Conservation (phyloP, 2,888 invertebrate species). For the Unio pictorum region DNA sequence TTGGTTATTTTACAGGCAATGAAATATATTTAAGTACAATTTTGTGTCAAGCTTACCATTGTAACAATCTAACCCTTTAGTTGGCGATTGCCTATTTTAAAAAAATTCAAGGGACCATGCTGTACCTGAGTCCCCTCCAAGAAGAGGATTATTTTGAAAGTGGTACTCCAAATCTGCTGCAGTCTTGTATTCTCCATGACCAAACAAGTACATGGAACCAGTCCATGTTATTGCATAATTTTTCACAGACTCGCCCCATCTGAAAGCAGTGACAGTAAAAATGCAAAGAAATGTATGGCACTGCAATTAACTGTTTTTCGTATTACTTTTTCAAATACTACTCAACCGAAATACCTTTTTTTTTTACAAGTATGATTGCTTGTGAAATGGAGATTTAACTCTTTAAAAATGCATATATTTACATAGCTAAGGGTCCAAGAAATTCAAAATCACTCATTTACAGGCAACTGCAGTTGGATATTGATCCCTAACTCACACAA, state of each 20-base stretch:
- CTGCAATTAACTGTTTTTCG: not conserved
- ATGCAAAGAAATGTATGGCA: not conserved
- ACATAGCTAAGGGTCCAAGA: too few species aligned
- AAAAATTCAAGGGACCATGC: not conserved
- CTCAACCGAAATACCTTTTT: too few species aligned
- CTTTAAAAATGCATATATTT: too few species aligned
- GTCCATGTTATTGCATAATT: conserved; percentile 61
- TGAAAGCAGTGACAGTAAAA: conserved; percentile 17
- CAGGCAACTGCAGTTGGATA: too few species aligned
- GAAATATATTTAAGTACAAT: too few species aligned
- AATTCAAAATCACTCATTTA: too few species aligned
- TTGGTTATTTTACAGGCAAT: too few species aligned
- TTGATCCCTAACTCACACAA: too few species aligned
- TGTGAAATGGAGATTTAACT: too few species aligned
- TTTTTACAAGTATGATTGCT: too few species aligned
- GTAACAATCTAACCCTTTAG: not conserved
- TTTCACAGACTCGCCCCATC: conserved; percentile 66
- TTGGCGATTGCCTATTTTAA: not conserved
- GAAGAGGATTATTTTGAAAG: conserved; percentile 64
- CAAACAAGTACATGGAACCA: conserved; percentile 58
- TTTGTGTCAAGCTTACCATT: not conserved
- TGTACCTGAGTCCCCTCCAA: conserved; percentile 66
- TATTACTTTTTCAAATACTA: not conserved
- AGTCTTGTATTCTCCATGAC: conserved; percentile 62
- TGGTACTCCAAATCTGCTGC: conserved; percentile 61